A percentile compares a stretch with the other conserved stretches of the same genome.
phyloP scores from a whole-genome alignment of 1,140 invertebrate genomes.

The Bradysia coprophila region DNA sequence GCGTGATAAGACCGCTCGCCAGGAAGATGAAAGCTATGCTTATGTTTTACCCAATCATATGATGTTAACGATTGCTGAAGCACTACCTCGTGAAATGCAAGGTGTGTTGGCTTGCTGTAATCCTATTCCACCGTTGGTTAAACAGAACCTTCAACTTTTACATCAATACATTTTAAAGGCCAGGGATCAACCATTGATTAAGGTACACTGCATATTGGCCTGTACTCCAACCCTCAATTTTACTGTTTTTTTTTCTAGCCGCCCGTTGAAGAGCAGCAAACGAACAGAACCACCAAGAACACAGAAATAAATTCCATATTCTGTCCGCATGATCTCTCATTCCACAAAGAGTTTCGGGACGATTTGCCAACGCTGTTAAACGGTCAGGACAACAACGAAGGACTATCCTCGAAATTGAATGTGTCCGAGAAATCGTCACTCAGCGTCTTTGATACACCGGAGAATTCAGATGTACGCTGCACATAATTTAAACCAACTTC shows the following conservation, averaged over 20 bases:
- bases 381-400: slow-evolving; percentile 6
- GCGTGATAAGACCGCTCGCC: slow-evolving; percentile 69
- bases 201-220: slow-evolving; percentile 25
- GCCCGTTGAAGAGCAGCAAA: too few relatives aligned
- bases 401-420: slow-evolving; percentile 5
- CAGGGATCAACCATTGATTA: slow-evolving; percentile 47
- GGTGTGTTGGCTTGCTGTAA: slow-evolving; percentile 88
- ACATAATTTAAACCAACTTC: too few relatives aligned
- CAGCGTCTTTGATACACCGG: slow-evolving; percentile 24
- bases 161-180: slow-evolving; percentile 62
- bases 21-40: slow-evolving; percentile 79
- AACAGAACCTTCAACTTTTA: slow-evolving; percentile 52
- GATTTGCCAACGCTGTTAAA: slow-evolving; percentile 40
- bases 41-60: slow-evolving; percentile 94
- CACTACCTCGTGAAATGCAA: slow-evolving; percentile 82
- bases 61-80: slow-evolving; percentile 77
- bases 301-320: slow-evolving; percentile 24
- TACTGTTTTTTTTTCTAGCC: slow-evolving; percentile 5
- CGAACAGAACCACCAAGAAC: too few relatives aligned
- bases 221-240: slow-evolving; percentile 6
- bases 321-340: slow-evolving; percentile 48
- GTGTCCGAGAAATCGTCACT: slow-evolving; percentile 11
- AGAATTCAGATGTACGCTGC: slow-evolving; percentile 17
- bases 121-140: slow-evolving; percentile 75
- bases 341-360: slow-evolving; percentile 33